Evolutionary conservation across 2,797 vertebrate species (phyloP).

Genomic region (Anabas testudineus): DNA sequence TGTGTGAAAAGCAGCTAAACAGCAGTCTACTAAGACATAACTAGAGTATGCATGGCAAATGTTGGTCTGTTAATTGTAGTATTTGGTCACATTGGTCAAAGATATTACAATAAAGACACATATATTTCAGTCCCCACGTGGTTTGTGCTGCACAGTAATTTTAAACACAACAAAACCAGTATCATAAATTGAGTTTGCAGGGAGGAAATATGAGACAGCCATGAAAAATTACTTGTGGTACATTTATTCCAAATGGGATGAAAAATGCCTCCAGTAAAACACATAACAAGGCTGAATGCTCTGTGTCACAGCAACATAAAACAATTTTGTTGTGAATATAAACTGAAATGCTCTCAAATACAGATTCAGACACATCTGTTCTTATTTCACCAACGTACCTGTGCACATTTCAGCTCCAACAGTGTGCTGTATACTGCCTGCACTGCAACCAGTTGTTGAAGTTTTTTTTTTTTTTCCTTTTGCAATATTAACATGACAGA

Average conservation of each 20-base stretch:
- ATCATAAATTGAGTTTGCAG: constrained; percentile 29
- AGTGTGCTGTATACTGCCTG: not conserved
- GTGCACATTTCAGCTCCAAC: constrained; percentile 1
- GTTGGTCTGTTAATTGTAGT: constrained; percentile 19
- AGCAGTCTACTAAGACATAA: not conserved
- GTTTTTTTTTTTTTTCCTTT: not conserved
- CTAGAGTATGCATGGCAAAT: constrained; percentile 2
- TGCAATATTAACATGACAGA: constrained; percentile 39
- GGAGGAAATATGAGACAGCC: constrained; percentile 20
- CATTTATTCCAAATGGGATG: constrained; percentile 54
- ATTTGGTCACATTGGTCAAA: constrained; percentile 1
- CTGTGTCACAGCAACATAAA: constrained; percentile 19
- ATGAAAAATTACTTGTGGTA: constrained; percentile 38
- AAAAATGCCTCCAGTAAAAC: constrained; percentile 42
- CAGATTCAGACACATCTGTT: not conserved
- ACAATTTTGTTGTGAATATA: constrained; percentile 21
- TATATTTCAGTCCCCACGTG: constrained; percentile 27
- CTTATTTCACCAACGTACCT: constrained; percentile 3
- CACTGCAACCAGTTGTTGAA: constrained; percentile 1
- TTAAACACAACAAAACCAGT: constrained; percentile 30
- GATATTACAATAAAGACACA: constrained; percentile 35
- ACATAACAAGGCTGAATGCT: constrained; percentile 25
- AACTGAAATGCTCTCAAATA: not conserved
- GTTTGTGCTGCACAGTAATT: constrained; percentile 13
- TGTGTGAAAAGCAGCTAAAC: constrained; percentile 5